Evolutionary conservation across 2,113 vertebrate genomes (phyloP).

Genomic region (Larimichthys polyactis): DNA sequence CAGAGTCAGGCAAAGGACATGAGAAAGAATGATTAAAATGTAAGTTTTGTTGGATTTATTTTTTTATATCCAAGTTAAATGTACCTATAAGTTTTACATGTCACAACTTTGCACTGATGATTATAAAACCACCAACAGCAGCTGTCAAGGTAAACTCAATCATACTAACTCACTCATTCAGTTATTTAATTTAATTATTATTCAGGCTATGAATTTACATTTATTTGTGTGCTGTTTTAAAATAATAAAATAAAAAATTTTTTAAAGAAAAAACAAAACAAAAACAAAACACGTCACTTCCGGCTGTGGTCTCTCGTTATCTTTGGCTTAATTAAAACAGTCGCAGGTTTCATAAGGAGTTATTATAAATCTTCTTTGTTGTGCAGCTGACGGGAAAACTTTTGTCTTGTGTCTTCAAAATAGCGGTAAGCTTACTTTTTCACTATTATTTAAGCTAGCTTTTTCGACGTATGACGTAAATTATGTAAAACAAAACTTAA

Average conservation of each 20-base stretch:
- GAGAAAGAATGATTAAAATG: not conserved
- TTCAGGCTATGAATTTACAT: not conserved
- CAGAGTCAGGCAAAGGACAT: not conserved
- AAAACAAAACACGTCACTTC: constrained; percentile 17
- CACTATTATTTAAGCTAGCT: too few relatives aligned
- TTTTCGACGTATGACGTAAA: not conserved
- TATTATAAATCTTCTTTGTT: not conserved
- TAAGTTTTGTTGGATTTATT: not conserved
- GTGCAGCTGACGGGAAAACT: too few relatives aligned
- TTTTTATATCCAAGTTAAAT: not conserved
- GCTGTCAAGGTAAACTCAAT: not conserved
- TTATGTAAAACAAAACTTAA: not conserved
- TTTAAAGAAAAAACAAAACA: too few relatives aligned
- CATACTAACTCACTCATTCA: too few relatives aligned
- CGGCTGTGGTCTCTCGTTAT: not conserved
- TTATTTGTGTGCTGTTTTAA: not conserved
- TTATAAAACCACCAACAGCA: not conserved
- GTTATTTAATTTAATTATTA: not conserved
- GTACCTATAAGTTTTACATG: not conserved
- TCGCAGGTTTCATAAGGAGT: not conserved
- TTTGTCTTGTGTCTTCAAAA: not conserved
- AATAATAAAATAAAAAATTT: too few relatives aligned
- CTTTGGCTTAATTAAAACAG: not conserved
- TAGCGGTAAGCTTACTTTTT: not conserved
- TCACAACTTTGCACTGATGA: not conserved